phyloP scores from a whole-genome alignment of 2,888 invertebrate species.

The Acanthoscelides obtectus region DNA sequence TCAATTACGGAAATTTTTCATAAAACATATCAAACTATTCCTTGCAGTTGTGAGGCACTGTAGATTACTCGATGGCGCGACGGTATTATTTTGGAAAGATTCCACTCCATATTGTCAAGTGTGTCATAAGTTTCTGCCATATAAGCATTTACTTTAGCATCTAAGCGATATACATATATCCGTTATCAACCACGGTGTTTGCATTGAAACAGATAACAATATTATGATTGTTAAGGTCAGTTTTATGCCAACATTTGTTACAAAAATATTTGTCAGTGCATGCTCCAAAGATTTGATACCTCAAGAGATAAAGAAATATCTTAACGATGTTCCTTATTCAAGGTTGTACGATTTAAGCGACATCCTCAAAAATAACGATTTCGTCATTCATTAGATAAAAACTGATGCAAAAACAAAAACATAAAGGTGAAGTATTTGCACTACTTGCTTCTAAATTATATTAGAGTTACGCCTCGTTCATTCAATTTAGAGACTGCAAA shows the following conservation, averaged over 20 bases:
- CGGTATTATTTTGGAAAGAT: neutral
- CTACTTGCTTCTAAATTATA: no score
- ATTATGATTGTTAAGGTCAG: neutral
- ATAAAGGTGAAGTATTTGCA: no score
- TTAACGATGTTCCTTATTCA: neutral
- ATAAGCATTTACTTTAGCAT: neutral
- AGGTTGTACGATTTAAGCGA: neutral
- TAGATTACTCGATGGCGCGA: neutral
- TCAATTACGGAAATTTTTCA: neutral
- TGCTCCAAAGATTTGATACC: neutral
- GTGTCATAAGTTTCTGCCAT: neutral
- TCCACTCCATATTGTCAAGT: neutral
- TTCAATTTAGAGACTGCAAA: no score
- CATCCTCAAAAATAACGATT: neutral
- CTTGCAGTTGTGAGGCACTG: neutral
- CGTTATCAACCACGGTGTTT: neutral
- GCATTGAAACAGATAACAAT: neutral
- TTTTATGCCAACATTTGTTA: neutral
- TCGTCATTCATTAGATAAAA: neutral
- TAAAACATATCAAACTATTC: neutral
- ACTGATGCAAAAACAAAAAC: neutral
- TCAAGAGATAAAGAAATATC: neutral
- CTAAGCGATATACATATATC: neutral
- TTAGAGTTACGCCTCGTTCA: no score
- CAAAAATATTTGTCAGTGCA: neutral